Base-by-base conservation (phyloP, 2,113 vertebrate genomes). In the Petroica traversi region DNA sequence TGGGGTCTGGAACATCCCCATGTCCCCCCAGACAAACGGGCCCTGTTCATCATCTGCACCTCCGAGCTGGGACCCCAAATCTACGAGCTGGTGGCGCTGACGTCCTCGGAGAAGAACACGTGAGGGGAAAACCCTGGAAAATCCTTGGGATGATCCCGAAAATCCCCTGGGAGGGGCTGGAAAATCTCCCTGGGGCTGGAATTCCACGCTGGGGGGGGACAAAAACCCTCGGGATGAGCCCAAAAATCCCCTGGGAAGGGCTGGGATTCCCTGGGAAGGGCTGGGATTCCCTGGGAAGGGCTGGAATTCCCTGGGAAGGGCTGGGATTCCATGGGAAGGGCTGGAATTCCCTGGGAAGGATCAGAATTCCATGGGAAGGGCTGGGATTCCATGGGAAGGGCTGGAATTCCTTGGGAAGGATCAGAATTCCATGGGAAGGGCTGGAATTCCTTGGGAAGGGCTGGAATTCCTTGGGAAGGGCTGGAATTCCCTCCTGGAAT, bases 31-130 rank as follows among this genome's bases (percentile, higher is more conserved):
- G 99, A 99, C 90, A 99, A 99, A 55, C 98, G 98, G 66, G 99
- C 99, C 3, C 98, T 99, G 63, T 99, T 99, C 91, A 98, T 99
- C 88, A 99, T 99, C 97, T 99, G 99, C 98, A 98, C 99, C 4
- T 99, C 99, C 0, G 99, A 99, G 95, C 36, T 98, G 93, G 98
- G 98, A 1, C 98, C 98, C 5, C 99, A 99, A 95, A 99, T 99
- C 95, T 99, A 99, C 2, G 99, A 99, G 88, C 98, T 99, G 96
- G 99, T 98, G 62, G 99, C 99, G 0, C 94, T 98, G 80, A 99
- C 99, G 0, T 95, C 98, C 3, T 99, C 98, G 0, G 99, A 99
- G 93, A 99, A 98, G 61, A 99, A 99, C 98, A 98, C 80, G 99
- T 99, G 88, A 98, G 98, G 51, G 19, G 9, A 40, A 76, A 61